Conservation (phyloP, 2,797 vertebrate genomes). For the Bufotes viridis region DNA sequence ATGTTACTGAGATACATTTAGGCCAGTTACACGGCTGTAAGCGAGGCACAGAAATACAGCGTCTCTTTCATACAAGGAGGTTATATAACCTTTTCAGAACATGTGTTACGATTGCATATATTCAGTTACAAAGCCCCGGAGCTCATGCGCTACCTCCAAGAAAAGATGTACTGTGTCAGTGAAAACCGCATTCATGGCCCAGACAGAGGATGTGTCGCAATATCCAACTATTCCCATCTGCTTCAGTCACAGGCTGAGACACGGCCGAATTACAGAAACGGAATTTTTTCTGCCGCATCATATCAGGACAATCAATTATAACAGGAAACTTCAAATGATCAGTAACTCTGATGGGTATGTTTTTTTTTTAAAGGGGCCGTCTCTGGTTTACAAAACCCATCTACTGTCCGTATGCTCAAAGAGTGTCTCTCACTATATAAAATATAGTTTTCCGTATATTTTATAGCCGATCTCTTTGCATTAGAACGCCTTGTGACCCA, state of each 20-base stretch:
- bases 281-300: not conserved
- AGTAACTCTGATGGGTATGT: too few species aligned
- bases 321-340: not conserved
- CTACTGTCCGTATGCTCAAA: too few species aligned
- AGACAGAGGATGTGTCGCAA: constrained; percentile 13
- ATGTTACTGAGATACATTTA: not conserved
- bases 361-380: too few species aligned
- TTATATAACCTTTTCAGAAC: not conserved
- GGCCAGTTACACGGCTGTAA: not conserved
- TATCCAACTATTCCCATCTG: not conserved
- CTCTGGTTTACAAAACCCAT: too few species aligned
- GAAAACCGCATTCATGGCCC: not conserved
- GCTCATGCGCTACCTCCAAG: not conserved
- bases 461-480: too few species aligned
- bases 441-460: too few species aligned
- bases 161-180: not conserved
- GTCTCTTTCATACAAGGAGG: not conserved
- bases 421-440: too few species aligned
- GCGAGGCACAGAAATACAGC: not conserved
- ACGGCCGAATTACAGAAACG: not conserved
- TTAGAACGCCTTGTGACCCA: too few species aligned
- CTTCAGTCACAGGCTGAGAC: not conserved
- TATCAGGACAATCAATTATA: not conserved
- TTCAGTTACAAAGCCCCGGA: not conserved
- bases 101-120: not conserved